Evolutionary conservation across 2,797 vertebrate genomes (phyloP).

Genomic region (Epinephelus awoara): DNA sequence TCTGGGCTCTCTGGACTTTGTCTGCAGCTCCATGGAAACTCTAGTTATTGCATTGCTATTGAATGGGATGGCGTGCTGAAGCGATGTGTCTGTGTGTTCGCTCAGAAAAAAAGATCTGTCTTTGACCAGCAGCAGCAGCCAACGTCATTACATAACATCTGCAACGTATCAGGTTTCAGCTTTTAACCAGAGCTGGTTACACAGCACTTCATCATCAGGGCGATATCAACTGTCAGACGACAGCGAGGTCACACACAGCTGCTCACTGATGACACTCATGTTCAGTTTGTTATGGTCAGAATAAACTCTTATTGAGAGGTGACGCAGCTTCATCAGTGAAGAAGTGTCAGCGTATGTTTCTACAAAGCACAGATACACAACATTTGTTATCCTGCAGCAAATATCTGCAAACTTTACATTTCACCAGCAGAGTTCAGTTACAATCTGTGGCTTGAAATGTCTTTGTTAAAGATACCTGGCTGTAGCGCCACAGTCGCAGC

Average conservation of each 20-base stretch:
- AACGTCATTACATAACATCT: constrained; percentile 5
- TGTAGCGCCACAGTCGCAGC: too few species aligned
- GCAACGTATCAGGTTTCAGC: constrained; percentile 37
- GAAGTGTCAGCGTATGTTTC: too few species aligned
- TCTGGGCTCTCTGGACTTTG: constrained; percentile 6
- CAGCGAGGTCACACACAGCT: not conserved
- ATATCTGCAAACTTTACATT: too few species aligned
- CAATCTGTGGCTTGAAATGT: too few species aligned
- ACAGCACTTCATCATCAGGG: not conserved
- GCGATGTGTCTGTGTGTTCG: constrained; percentile 19
- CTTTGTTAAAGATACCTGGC: too few species aligned
- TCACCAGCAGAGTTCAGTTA: too few species aligned
- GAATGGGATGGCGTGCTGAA: constrained; percentile 3
- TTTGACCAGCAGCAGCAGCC: constrained; percentile 7
- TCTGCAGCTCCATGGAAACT: constrained; percentile 25
- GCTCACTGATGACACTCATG: constrained; percentile 22
- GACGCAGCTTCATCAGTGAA: too few species aligned
- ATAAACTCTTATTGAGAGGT: constrained; percentile 18
- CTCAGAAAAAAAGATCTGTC: constrained; percentile 42
- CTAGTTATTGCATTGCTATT: constrained; percentile 29
- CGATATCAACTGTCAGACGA: constrained; percentile 35
- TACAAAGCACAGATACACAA: too few species aligned
- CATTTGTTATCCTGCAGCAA: too few species aligned
- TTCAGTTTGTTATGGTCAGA: constrained; percentile 24
- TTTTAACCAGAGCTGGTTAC: constrained; percentile 13